phyloP scores from a whole-genome alignment of 2,888 invertebrate genomes.

The Conops quadrifasciatus region DNA sequence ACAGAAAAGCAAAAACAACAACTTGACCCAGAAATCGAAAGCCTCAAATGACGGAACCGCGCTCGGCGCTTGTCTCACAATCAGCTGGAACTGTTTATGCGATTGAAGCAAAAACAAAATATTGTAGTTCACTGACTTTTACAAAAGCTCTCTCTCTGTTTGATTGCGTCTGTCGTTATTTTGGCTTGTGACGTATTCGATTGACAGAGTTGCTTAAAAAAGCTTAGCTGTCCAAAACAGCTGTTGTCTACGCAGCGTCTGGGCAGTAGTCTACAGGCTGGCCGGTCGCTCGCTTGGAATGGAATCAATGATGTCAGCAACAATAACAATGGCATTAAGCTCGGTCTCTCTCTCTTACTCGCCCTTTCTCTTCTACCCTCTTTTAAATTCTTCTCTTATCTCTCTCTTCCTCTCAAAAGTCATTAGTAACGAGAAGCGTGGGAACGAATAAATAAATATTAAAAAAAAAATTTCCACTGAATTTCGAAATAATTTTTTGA shows the following conservation, averaged over 20 bases:
- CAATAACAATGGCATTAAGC: constrained; percentile 8
- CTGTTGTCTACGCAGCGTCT: neutral
- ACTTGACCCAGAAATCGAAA: constrained; percentile 23
- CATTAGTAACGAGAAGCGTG: neutral
- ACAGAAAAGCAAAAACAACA: neutral
- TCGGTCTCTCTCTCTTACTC: neutral
- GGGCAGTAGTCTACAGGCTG: too few species aligned
- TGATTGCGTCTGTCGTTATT: neutral
- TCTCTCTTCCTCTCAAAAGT: neutral
- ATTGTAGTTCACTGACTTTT: constrained; percentile 23
- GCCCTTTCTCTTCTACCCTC: neutral
- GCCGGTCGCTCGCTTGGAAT: too few species aligned
- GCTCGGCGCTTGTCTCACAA: neutral
- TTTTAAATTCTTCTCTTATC: neutral
- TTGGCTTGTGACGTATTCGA: neutral
- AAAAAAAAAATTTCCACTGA: constrained; percentile 45
- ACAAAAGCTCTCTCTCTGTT: constrained; percentile 6
- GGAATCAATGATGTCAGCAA: too few species aligned
- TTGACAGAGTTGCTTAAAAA: neutral
- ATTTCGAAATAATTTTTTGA: constrained; percentile 55
- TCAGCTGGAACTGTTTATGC: constrained; percentile 13
- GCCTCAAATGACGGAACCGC: neutral
- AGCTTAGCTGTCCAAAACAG: neutral
- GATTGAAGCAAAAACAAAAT: constrained; percentile 1
- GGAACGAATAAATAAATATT: neutral